These are phyloP conservation scores for Zosterops pallidus DNA, from an alignment of 2,113 vertebrate genomes.

Conservation along the genomic window DNA sequence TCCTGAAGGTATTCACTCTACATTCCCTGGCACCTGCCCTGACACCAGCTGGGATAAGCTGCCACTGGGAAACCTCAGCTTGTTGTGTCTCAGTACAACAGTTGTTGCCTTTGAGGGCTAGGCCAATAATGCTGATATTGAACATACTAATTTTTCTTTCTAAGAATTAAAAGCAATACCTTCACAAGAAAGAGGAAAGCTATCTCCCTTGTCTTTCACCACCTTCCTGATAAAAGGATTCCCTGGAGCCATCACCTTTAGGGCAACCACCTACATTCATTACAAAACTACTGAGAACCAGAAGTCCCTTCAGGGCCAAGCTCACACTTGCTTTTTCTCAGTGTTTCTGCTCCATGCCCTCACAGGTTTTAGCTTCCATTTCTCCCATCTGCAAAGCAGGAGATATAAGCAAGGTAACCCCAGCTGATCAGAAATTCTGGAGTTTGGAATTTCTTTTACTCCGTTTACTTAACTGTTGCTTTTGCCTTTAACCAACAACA, in stretches of 20 bases:
- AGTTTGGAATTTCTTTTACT: background rate
- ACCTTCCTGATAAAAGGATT: background rate
- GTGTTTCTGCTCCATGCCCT: background rate
- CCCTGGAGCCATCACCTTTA: background rate
- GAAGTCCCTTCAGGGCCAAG: background rate
- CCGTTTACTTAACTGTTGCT: background rate
- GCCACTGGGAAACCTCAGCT: background rate
- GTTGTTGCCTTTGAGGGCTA: background rate
- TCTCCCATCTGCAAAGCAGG: background rate
- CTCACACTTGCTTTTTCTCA: background rate
- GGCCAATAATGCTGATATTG: background rate
- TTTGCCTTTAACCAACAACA: background rate
- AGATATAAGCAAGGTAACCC: background rate
- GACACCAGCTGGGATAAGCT: background rate
- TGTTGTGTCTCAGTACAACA: rapidly evolving
- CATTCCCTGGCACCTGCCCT: background rate
- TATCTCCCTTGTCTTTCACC: background rate
- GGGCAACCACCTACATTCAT: background rate
- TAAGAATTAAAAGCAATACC: background rate
- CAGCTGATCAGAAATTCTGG: background rate
- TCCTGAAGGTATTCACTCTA: background rate
- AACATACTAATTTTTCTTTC: background rate
- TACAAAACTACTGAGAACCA: background rate
- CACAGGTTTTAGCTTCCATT: background rate
- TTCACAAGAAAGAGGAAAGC: background rate